A percentile compares a stretch with the other conserved stretches of the same genome.
Conservation (phyloP, 2,113 vertebrate genomes). For the Lutjanus erythropterus region DNA sequence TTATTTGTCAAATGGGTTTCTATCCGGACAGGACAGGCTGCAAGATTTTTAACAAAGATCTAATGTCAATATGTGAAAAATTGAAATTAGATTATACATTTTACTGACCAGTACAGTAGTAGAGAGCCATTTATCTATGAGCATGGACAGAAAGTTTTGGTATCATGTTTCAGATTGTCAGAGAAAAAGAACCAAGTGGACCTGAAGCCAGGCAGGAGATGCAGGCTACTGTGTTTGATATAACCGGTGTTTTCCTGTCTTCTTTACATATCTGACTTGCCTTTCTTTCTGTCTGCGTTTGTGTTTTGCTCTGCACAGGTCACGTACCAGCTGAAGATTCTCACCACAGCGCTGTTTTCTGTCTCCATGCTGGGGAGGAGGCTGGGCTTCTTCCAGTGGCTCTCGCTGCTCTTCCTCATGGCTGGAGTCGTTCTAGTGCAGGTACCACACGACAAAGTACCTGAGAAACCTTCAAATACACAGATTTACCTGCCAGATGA, state of each 20-base stretch:
- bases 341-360: slow-evolving; percentile 97
- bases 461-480: neutral
- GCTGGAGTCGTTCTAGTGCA: slow-evolving; percentile 94
- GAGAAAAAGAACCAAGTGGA: too few relatives aligned
- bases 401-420: slow-evolving; percentile 94
- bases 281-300: neutral
- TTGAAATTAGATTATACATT: too few relatives aligned
- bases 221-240: too few relatives aligned
- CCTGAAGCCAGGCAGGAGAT: too few relatives aligned
- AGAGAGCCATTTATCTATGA: too few relatives aligned
- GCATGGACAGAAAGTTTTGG: too few relatives aligned
- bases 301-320: slow-evolving; percentile 84
- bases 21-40: too few relatives aligned
- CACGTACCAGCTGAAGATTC: slow-evolving; percentile 98
- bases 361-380: slow-evolving; percentile 94
- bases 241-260: neutral
- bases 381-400: slow-evolving; percentile 92
- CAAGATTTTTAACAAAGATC: too few relatives aligned
- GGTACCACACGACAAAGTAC: slow-evolving; percentile 77
- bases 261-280: neutral
- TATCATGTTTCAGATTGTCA: too few relatives aligned
- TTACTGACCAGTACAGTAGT: too few relatives aligned
- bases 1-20: too few relatives aligned
- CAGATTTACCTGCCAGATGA: neutral
- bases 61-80: too few relatives aligned